These are phyloP conservation scores for Siniperca knerii DNA, from an alignment of 2,113 vertebrate species.

Conservation along the genomic window DNA sequence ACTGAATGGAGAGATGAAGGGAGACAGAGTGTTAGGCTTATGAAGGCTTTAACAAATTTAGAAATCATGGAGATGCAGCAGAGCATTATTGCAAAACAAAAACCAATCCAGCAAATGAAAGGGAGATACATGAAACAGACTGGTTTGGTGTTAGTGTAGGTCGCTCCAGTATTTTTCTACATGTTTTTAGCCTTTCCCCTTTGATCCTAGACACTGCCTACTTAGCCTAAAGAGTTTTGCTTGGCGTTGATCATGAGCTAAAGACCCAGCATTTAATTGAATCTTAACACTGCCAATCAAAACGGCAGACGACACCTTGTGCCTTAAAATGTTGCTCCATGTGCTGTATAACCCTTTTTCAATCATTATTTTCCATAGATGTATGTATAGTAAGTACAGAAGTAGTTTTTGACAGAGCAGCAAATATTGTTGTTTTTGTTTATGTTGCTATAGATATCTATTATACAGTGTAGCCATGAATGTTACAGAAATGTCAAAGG, in stretches of 20 bases:
- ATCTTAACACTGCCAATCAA: too few relatives aligned
- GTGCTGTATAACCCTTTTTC: background rate
- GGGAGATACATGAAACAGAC: background rate
- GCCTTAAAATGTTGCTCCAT: background rate
- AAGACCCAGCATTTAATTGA: background rate
- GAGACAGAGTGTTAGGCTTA: background rate
- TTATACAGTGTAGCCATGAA: background rate
- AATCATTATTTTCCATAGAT: background rate
- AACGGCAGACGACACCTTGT: too few relatives aligned
- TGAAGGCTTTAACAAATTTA: background rate
- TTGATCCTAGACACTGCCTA: background rate
- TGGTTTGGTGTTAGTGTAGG: background rate
- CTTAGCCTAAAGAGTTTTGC: background rate
- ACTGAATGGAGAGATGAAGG: conserved; percentile 73
- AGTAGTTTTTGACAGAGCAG: background rate
- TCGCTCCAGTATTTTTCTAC: too few relatives aligned
- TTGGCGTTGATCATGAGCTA: background rate
- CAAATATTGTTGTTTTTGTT: background rate
- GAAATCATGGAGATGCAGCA: background rate
- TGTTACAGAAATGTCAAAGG: background rate
- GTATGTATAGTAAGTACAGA: background rate
- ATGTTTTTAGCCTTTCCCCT: background rate
- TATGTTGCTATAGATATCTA: background rate
- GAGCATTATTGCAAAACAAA: too few relatives aligned
- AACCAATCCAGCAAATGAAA: background rate